These are phyloP conservation scores for Spodoptera litura DNA, from an alignment of 1,140 invertebrate species.

Conservation along the genomic window DNA sequence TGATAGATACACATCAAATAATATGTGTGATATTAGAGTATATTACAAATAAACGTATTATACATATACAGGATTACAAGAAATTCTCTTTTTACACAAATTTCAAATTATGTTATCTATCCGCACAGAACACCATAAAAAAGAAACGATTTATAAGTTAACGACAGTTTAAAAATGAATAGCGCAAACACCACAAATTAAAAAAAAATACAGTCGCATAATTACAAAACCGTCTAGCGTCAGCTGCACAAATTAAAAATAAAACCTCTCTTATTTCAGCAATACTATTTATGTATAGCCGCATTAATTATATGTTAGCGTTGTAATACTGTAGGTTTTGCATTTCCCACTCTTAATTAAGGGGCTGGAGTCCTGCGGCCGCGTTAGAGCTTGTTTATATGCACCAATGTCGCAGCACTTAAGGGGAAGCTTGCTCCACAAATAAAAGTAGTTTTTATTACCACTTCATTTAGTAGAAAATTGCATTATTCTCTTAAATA, in stretches of 20 bases:
- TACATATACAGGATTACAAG: too few species aligned
- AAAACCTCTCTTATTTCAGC: slow-evolving; percentile 17
- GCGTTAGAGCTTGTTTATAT: slow-evolving; percentile 56
- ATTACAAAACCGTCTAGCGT: slow-evolving; percentile 20
- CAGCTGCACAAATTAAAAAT: slow-evolving; percentile 38
- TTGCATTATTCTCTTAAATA: not conserved
- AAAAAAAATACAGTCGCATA: slow-evolving; percentile 14
- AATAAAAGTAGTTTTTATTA: slow-evolving; percentile 1
- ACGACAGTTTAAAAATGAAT: too few species aligned
- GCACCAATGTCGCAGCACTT: slow-evolving; percentile 47
- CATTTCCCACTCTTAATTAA: slow-evolving; percentile 53
- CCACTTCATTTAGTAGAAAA: not conserved
- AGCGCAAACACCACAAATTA: not conserved
- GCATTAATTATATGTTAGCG: slow-evolving; percentile 45
- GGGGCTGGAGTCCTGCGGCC: slow-evolving; percentile 48
- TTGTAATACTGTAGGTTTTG: slow-evolving; percentile 49
- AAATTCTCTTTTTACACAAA: too few species aligned
- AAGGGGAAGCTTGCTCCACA: slow-evolving; percentile 15
- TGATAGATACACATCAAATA: too few species aligned
- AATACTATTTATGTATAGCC: slow-evolving; percentile 30
- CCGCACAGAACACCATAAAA: too few species aligned
- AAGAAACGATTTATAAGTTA: too few species aligned
- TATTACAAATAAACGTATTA: too few species aligned
- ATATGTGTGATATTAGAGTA: too few species aligned
- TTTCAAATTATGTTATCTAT: too few species aligned